Percentiles rank a stretch among this genome's conserved stretches.
phyloP scores from a whole-genome alignment of 1,140 invertebrate species.

The Cotesia glomerata region DNA sequence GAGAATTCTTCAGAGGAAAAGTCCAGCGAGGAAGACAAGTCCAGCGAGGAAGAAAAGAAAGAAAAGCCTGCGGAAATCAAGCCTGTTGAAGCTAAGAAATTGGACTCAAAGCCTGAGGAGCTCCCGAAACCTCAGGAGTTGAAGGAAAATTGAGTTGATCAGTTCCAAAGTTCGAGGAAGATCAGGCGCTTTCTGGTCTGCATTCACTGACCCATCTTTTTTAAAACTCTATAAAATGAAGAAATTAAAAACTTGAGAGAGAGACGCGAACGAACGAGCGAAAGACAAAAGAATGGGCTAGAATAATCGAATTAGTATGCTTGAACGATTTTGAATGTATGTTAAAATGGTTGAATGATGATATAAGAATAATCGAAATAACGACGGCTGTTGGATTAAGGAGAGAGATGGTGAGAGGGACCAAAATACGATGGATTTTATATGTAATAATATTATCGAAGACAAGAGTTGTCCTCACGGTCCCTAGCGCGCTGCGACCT shows the following conservation, averaged over 20 bases:
- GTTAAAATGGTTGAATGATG: constrained; percentile 34
- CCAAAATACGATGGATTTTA: constrained; percentile 20
- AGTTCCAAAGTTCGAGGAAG: neutral
- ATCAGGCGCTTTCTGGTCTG: constrained; percentile 6
- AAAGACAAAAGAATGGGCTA: constrained; percentile 28
- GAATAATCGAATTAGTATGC: constrained; percentile 18
- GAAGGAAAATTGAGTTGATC: neutral
- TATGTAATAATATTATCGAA: constrained; percentile 4
- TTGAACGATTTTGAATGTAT: constrained; percentile 23
- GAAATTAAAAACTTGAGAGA: too few species aligned
- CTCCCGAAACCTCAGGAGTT: constrained; percentile 48
- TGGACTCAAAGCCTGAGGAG: constrained; percentile 42
- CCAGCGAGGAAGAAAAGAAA: constrained; percentile 25
- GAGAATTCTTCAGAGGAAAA: constrained; percentile 35
- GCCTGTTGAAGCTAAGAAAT: constrained; percentile 24
- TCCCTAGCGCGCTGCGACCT: constrained; percentile 44
- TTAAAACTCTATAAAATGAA: neutral
- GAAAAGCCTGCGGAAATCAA: constrained; percentile 21
- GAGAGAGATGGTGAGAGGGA: constrained; percentile 32
- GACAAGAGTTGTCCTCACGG: constrained; percentile 10
- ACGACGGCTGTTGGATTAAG: constrained; percentile 37
- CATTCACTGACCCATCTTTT: constrained; percentile 11
- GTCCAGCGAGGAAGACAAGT: constrained; percentile 30
- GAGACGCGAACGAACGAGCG: constrained; percentile 33
- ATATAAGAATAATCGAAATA: constrained; percentile 39